Evolutionary conservation across 2,888 invertebrate species (phyloP).

Genomic region (Gisinianus flammeolus): DNA sequence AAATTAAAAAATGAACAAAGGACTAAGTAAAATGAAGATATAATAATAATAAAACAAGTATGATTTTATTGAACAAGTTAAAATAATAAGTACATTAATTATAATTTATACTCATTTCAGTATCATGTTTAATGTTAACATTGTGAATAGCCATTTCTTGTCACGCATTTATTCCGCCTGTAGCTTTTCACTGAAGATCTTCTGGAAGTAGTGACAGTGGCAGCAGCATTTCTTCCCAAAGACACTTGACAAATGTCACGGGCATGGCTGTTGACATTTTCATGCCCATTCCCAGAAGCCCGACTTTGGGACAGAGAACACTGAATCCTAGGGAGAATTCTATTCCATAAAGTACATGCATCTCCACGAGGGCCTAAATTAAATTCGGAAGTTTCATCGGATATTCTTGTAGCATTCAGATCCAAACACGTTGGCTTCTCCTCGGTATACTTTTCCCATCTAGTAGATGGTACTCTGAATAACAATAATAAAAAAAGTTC

Average conservation of each 20-base stretch:
- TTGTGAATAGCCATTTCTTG: too few species aligned
- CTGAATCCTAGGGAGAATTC: conserved; percentile 35
- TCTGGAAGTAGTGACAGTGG: not conserved
- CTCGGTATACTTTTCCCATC: conserved; percentile 48
- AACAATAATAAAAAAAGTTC: not conserved
- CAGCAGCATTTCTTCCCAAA: not conserved
- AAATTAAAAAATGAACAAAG: too few species aligned
- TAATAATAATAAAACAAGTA: too few species aligned
- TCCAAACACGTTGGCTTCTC: conserved; percentile 46
- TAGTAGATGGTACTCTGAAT: conserved; percentile 45
- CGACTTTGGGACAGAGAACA: not conserved
- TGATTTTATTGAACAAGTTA: too few species aligned
- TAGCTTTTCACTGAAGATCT: too few species aligned
- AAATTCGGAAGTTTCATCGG: conserved; percentile 30
- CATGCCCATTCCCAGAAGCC: not conserved
- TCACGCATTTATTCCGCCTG: too few species aligned
- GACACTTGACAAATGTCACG: not conserved
- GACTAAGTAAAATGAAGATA: too few species aligned
- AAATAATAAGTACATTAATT: too few species aligned
- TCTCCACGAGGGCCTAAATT: conserved; percentile 43
- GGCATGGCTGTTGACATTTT: not conserved
- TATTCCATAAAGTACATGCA: conserved; percentile 50
- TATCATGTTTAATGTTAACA: too few species aligned
- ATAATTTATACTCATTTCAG: too few species aligned
- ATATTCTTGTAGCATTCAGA: conserved; percentile 43